These are phyloP conservation scores for Apocheima hispidaria DNA, from an alignment of 2,888 invertebrate genomes.

Conservation along the genomic window DNA sequence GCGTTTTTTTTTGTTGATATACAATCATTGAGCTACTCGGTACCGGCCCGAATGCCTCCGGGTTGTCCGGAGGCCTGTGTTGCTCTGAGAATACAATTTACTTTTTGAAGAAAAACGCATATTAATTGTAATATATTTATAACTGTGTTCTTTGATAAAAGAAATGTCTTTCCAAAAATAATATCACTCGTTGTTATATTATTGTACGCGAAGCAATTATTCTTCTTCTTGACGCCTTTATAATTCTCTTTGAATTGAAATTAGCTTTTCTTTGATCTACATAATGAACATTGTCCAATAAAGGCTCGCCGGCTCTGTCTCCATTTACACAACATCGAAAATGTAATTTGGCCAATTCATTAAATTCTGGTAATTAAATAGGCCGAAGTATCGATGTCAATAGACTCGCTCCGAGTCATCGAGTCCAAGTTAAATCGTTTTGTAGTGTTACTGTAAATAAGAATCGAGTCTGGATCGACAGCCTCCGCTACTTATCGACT, in stretches of 20 bases:
- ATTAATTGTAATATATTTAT: background rate
- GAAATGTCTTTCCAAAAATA: background rate
- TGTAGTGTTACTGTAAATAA: slow-evolving; percentile 26
- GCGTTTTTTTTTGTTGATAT: no score
- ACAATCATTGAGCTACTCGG: no score
- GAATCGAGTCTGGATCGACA: slow-evolving; percentile 8
- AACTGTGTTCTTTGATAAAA: background rate
- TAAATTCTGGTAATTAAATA: slow-evolving; percentile 31
- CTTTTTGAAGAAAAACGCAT: background rate
- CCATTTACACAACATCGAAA: slow-evolving; percentile 28
- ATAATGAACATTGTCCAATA: slow-evolving; percentile 18
- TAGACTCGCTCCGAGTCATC: slow-evolving; percentile 12
- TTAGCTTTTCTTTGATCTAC: slow-evolving; percentile 23
- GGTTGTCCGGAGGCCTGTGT: no score
- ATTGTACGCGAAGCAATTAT: slow-evolving; percentile 17
- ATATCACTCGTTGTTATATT: background rate
- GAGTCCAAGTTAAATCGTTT: slow-evolving; percentile 33
- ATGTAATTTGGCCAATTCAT: slow-evolving; percentile 36
- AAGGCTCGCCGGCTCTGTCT: slow-evolving; percentile 11
- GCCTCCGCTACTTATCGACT: slow-evolving; percentile 19
- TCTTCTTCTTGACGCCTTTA: slow-evolving; percentile 5
- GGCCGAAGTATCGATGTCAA: slow-evolving; percentile 28
- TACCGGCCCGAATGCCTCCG: no score
- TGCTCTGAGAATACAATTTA: background rate
- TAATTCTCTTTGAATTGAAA: slow-evolving; percentile 15